phyloP scores from a whole-genome alignment of 2,113 vertebrate genomes.

The Pipa parva region DNA sequence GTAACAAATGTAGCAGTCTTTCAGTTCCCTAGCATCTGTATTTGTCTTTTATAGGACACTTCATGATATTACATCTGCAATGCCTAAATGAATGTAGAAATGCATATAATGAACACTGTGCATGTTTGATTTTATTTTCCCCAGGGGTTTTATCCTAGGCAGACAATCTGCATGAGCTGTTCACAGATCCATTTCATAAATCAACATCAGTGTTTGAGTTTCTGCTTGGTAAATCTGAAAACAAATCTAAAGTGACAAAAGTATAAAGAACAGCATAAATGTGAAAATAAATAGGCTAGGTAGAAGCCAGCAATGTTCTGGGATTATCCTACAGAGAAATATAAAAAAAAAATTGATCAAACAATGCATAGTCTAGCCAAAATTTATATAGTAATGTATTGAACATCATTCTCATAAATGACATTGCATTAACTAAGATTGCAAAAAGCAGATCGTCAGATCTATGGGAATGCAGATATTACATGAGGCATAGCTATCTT shows the following conservation, averaged over 20 bases:
- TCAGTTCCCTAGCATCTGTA: background rate
- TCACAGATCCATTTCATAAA: constrained; percentile 40
- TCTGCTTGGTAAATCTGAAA: constrained; percentile 40
- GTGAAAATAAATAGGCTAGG: constrained; percentile 40
- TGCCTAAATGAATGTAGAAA: constrained; percentile 40
- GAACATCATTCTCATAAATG: constrained; percentile 36
- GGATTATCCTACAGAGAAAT: constrained; percentile 31
- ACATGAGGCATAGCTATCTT: background rate
- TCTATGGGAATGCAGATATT: background rate
- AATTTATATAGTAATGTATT: constrained; percentile 33
- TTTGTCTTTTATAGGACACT: constrained; percentile 6
- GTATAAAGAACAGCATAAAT: constrained; percentile 38
- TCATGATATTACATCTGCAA: constrained; percentile 30
- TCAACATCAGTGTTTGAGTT: constrained; percentile 44
- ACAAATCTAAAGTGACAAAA: constrained; percentile 42
- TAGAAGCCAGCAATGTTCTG: constrained; percentile 21
- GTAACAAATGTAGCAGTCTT: background rate
- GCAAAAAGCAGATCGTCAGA: constrained; percentile 12
- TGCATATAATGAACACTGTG: constrained; percentile 37
- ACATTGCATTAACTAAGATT: constrained; percentile 2
- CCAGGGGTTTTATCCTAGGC: constrained; percentile 27
- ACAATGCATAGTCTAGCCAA: constrained; percentile 13
- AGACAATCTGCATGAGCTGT: constrained; percentile 41
- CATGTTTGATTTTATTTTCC: constrained; percentile 36
- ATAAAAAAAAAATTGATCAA: constrained; percentile 23